phyloP scores from a whole-genome alignment of 2,113 vertebrate genomes.

The Atrichornis clamosus region DNA sequence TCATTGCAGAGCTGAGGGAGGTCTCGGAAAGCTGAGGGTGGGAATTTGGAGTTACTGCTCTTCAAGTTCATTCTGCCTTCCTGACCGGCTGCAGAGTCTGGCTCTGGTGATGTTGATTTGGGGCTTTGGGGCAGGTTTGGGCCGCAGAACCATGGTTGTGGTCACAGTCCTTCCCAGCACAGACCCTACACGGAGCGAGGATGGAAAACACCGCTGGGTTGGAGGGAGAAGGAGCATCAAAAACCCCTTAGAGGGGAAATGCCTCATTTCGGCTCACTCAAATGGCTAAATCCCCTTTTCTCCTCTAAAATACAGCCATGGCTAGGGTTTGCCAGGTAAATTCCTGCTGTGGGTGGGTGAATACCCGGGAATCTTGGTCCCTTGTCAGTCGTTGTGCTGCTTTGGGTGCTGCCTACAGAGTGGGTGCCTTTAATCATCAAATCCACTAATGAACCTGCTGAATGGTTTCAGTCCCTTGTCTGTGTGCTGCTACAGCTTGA shows the following conservation, averaged over 20 bases:
- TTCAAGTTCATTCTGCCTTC: background rate
- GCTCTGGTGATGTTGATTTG: accelerated
- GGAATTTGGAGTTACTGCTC: accelerated
- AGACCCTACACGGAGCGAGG: background rate
- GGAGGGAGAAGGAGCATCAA: background rate
- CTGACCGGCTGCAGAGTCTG: background rate
- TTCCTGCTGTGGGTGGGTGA: background rate
- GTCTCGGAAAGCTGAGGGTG: background rate
- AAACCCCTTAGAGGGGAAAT: background rate
- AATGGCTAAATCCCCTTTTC: background rate
- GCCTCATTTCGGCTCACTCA: accelerated
- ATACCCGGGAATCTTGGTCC: background rate
- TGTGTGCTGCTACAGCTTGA: background rate
- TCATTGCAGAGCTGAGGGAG: background rate
- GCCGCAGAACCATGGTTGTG: accelerated
- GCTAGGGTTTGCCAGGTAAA: background rate
- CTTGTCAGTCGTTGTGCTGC: accelerated
- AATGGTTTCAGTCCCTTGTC: background rate
- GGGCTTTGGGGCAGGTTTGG: background rate
- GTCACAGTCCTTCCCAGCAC: background rate
- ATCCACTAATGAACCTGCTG: background rate
- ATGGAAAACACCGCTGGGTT: accelerated
- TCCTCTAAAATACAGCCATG: background rate
- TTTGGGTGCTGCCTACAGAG: accelerated
- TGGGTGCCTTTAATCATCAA: background rate